Evolutionary conservation across 1,140 invertebrate species (phyloP), one percentile per base, ranked within the genome.

Genomic region (Apolygus lucorum): DNA sequence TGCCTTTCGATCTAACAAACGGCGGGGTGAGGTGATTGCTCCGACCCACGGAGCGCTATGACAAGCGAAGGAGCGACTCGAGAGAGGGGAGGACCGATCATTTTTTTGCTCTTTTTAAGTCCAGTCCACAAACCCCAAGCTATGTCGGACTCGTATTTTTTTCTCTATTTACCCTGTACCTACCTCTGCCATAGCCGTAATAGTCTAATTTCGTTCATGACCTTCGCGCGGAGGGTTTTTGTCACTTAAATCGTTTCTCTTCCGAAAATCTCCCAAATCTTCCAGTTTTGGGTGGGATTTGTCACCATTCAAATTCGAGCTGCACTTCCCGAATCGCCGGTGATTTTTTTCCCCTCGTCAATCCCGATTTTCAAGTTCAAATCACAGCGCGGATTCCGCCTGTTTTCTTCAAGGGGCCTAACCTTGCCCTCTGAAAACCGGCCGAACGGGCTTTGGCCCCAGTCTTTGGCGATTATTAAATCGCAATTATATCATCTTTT

Each of bases 401-500:
- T 49, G 8, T 49, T 49, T 49, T 49, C 17, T 49, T n/a, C n/a
- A n/a, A n/a, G n/a, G n/a, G n/a, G n/a, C 34, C 54, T 59, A 59
- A 59, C 54, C 54, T 59, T 22, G 22, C 54, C 4, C 54, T 4
- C 17, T 59, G 11, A 59, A 59, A 59, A 59, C 54, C 54, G 54
- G 54, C 22, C 22, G 54, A 11, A 24, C 54, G 54, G 54, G 54
- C 13, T 59, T 59, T 59, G 4, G 22, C 13, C 54, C 13, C 13
- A 59, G 11, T 14, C 17, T 49, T 49, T 49, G 8, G 34, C 8
- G 17, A 21, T 4, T 24, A 24, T 59, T 13, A 59, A 59, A 59
- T 59, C 54, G 11, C 54, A 24, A 59, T 24, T 17, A 24, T 14
- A 17, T 59, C 22, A 59, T 59, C 13, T 59, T 59, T 59, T 13